Evolutionary conservation across 2,888 invertebrate species (phyloP).

Genomic region (Pollenia labialis): DNA sequence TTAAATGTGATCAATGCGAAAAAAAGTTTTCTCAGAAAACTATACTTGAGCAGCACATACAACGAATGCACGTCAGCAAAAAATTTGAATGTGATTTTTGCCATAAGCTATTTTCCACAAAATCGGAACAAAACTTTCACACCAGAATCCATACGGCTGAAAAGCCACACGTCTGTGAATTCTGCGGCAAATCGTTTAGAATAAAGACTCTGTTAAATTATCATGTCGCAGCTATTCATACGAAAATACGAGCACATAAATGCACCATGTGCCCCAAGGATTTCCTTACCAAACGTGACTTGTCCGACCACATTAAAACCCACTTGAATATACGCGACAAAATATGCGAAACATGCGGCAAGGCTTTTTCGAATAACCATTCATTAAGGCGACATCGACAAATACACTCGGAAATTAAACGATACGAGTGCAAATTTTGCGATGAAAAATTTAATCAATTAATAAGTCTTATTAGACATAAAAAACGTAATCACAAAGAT

Average conservation of each 20-base stretch:
- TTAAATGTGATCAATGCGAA: constrained; percentile 76
- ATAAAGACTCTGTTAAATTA: constrained; percentile 76
- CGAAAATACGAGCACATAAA: constrained; percentile 68
- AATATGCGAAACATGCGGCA: constrained; percentile 79
- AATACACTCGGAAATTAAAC: constrained; percentile 79
- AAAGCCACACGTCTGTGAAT: constrained; percentile 77
- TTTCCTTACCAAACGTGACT: constrained; percentile 77
- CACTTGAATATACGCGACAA: constrained; percentile 80
- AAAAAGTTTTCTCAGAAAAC: constrained; percentile 75
- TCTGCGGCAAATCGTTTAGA: constrained; percentile 79
- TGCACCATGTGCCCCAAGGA: constrained; percentile 75
- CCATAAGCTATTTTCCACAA: constrained; percentile 76
- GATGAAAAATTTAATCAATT: constrained; percentile 79
- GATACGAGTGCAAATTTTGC: constrained; percentile 79
- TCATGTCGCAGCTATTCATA: constrained; percentile 74
- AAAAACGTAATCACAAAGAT: constrained; percentile 80
- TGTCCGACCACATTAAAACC: constrained; percentile 79
- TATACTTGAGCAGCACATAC: constrained; percentile 74
- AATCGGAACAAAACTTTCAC: constrained; percentile 76
- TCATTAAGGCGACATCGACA: constrained; percentile 79
- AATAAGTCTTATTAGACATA: constrained; percentile 79
- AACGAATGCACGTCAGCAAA: constrained; percentile 77
- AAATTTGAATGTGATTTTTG: constrained; percentile 76
- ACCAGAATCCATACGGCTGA: constrained; percentile 77
- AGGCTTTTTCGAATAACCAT: constrained; percentile 79